Evolutionary conservation across 23 tunicate genomes (phyloP).

Genomic region (Ascidia mentula): DNA sequence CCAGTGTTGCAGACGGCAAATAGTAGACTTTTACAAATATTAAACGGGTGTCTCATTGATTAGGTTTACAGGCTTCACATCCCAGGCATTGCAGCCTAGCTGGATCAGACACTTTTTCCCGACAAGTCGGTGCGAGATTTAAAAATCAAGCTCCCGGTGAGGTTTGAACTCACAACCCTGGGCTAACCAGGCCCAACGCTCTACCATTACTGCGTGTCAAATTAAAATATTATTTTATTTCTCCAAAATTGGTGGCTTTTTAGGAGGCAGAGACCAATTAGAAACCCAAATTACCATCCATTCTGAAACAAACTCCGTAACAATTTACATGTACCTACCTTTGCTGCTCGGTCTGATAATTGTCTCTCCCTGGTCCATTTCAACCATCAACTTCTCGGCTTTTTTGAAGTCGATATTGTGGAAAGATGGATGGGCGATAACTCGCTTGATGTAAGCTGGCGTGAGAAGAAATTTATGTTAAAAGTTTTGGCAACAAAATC

Average conservation of each 20-base stretch:
- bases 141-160: too few relatives aligned
- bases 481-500: background rate
- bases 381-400: constrained; percentile 68
- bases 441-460: constrained; percentile 94
- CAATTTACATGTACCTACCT: too few relatives aligned
- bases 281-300: too few relatives aligned
- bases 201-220: too few relatives aligned
- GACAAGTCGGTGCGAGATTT: too few relatives aligned
- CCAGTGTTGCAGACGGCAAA: too few relatives aligned
- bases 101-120: too few relatives aligned
- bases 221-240: background rate
- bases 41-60: background rate
- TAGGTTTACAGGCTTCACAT: background rate
- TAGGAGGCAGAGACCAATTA: too few relatives aligned
- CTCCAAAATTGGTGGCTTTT: too few relatives aligned
- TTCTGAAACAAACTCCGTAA: background rate
- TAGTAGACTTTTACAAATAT: background rate
- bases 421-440: constrained; percentile 92
- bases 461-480: background rate
- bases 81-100: too few relatives aligned
- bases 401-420: constrained; percentile 83
- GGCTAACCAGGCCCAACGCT: too few relatives aligned
- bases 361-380: constrained; percentile 94
- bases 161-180: too few relatives aligned
- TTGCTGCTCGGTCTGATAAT: constrained; percentile 90